A percentile compares a stretch with the other conserved stretches of the same genome.
Conservation (phyloP, 2,113 vertebrate genomes). For the Andinoacara biseriatus region DNA sequence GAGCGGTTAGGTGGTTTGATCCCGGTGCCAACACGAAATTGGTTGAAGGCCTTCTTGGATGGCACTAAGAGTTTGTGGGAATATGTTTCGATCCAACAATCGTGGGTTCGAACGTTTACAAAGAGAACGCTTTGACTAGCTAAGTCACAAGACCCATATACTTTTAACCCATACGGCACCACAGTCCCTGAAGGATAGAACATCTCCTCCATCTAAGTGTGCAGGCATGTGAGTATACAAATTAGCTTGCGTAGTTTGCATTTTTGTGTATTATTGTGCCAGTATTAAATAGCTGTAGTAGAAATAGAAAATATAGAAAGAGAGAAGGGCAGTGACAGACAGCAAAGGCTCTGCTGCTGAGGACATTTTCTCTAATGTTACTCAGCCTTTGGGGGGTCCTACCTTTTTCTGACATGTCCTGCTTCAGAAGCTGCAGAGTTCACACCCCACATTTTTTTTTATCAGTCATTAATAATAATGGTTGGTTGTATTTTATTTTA, state of each 20-base stretch:
- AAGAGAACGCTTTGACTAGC: conserved; percentile 39
- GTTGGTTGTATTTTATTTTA: background rate
- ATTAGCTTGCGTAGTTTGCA: too few relatives aligned
- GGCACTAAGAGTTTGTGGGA: conserved; percentile 56
- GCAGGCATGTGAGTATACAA: background rate
- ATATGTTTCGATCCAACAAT: conserved; percentile 65
- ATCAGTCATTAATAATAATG: background rate
- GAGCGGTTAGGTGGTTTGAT: conserved; percentile 70
- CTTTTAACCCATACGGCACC: conserved; percentile 56
- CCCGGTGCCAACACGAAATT: conserved; percentile 65
- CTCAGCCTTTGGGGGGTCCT: background rate
- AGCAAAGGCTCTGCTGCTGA: too few relatives aligned
- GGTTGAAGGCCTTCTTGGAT: conserved; percentile 68
- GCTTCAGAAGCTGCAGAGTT: background rate
- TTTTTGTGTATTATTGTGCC: too few relatives aligned
- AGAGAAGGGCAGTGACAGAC: too few relatives aligned
- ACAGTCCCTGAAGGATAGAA: background rate
- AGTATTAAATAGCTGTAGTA: too few relatives aligned
- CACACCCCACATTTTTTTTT: background rate
- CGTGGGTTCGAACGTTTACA: conserved; percentile 60
- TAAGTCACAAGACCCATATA: conserved; percentile 28
- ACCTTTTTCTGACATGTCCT: background rate
- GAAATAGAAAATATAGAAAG: too few relatives aligned
- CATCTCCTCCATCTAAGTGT: background rate
- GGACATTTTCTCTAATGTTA: background rate